These are phyloP conservation scores for Amniataba percoides DNA, from an alignment of 2,797 vertebrate species.

Conservation along the genomic window DNA sequence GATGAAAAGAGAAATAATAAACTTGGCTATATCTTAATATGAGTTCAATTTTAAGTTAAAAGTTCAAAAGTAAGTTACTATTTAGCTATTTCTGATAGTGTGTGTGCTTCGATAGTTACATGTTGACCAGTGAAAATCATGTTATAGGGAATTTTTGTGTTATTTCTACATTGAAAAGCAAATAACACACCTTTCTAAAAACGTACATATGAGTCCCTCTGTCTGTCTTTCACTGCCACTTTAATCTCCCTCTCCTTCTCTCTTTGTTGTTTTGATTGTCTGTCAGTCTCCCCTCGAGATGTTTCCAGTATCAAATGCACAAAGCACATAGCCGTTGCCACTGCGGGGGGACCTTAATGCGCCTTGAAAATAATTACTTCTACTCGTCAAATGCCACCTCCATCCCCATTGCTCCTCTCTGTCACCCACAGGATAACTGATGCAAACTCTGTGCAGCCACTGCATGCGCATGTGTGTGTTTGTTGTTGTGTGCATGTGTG, in stretches of 20 bases:
- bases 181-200: neutral
- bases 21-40: neutral
- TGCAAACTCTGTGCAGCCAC: constrained; percentile 68
- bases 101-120: neutral
- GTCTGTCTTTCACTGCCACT: constrained; percentile 17
- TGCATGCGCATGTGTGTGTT: constrained; percentile 56
- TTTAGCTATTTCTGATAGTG: neutral
- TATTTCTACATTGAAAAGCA: neutral
- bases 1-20: neutral
- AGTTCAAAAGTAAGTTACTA: neutral
- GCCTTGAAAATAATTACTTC: constrained; percentile 79
- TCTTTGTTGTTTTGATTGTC: constrained; percentile 64
- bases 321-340: constrained; percentile 58
- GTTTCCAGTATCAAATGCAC: constrained; percentile 58
- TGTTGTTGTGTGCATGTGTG: constrained; percentile 54
- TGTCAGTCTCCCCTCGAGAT: constrained; percentile 50
- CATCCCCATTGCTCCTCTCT: constrained; percentile 63
- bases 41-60: neutral
- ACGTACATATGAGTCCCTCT: neutral
- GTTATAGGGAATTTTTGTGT: neutral
- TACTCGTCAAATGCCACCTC: constrained; percentile 66
- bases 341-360: constrained; percentile 63
- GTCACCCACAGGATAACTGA: constrained; percentile 76
- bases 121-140: neutral
- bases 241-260: constrained; percentile 26